A percentile compares a stretch with the other conserved stretches of the same genome.
Evolutionary conservation across 2,113 vertebrate species (phyloP).

Genomic region (Axis porcinus): DNA sequence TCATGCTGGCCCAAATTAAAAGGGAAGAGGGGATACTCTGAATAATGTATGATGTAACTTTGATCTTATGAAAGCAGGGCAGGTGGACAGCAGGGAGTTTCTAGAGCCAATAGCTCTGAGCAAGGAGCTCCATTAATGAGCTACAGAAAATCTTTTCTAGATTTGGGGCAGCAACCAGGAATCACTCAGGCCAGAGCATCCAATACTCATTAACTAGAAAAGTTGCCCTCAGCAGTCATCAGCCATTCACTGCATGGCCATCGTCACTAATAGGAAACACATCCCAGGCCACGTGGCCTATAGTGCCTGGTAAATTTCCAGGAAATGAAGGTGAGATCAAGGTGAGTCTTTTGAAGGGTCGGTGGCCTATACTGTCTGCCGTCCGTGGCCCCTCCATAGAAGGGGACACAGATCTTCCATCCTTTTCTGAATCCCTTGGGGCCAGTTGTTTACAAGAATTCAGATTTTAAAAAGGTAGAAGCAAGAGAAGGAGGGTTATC

Average conservation of each 20-base stretch:
- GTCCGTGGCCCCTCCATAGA: not conserved
- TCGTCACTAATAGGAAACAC: not conserved
- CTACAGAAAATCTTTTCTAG: not conserved
- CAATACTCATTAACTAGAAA: not conserved
- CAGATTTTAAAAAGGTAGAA: not conserved
- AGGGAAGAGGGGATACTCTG: not conserved
- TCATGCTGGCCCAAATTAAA: not conserved
- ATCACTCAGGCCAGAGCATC: not conserved
- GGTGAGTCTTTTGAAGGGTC: not conserved
- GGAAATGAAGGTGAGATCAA: not conserved
- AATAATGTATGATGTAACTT: not conserved
- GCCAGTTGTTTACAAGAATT: not conserved
- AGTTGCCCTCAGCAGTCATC: not conserved
- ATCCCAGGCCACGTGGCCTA: not conserved
- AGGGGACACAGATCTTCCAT: not conserved
- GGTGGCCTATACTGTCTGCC: not conserved
- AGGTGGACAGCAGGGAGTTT: not conserved
- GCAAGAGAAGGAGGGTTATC: not conserved
- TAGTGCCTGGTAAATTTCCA: not conserved
- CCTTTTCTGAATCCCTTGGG: not conserved
- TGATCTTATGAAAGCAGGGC: not conserved
- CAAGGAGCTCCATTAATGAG: not conserved
- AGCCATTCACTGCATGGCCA: not conserved
- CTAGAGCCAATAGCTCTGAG: not conserved
- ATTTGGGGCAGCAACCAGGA: not conserved